Percentiles rank a stretch among this genome's conserved stretches.
Conservation (phyloP, 2,797 vertebrate species). For the Chelon labrosus region DNA sequence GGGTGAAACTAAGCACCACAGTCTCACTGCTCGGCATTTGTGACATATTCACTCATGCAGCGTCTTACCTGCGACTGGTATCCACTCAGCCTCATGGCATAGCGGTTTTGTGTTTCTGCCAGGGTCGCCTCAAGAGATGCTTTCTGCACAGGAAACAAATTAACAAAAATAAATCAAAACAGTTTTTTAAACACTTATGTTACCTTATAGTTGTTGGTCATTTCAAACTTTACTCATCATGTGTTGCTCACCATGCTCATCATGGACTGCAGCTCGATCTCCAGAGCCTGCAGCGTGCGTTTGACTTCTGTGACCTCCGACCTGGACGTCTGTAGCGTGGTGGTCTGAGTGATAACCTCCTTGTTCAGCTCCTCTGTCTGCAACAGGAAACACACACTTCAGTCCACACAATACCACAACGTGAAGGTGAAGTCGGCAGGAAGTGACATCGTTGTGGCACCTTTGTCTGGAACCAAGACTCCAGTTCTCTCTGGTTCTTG, state of each 20-base stretch:
- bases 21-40: neutral
- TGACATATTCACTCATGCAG: too few relatives aligned
- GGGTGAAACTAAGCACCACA: neutral
- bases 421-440: neutral
- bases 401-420: constrained; percentile 63
- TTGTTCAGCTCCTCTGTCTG: constrained; percentile 71
- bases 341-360: constrained; percentile 60
- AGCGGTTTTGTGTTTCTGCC: constrained; percentile 66
- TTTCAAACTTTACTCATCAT: neutral
- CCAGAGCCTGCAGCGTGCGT: constrained; percentile 83
- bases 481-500: constrained; percentile 86
- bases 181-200: neutral
- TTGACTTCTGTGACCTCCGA: constrained; percentile 70
- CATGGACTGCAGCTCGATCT: constrained; percentile 89
- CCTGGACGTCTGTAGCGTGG: constrained; percentile 61
- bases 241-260: constrained; percentile 81
- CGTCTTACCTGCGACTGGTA: constrained; percentile 70
- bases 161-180: neutral
- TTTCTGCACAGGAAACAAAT: constrained; percentile 66
- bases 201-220: neutral
- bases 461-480: constrained; percentile 76
- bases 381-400: constrained; percentile 21
- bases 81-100: constrained; percentile 34
- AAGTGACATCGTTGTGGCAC: constrained; percentile 37
- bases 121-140: constrained; percentile 66